Base-by-base conservation (phyloP, 92 coral and sea anemone genomes). In the Zoanthus solanderi region DNA sequence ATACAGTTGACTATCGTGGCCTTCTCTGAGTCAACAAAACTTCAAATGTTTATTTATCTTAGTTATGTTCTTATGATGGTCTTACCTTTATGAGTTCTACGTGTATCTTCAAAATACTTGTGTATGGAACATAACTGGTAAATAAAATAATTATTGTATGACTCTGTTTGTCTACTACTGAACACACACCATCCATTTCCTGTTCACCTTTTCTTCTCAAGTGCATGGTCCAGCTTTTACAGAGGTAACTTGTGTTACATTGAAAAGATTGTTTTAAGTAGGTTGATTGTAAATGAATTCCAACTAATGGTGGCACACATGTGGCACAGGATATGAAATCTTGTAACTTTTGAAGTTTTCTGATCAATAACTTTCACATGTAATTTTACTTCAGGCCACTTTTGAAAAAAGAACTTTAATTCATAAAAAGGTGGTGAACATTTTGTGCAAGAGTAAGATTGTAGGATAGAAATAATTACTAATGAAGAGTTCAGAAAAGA, bases 21-120 rank as follows among this genome's bases (percentile, higher is more conserved):
- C 30, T 15, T 8, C 42, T 3, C 42, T 75, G 31, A 48, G n/a
- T 13, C 82, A 54, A n/a, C 75, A n/a, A 30, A 42, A 42, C 3
- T 42, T 11, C 42, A 32, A 73, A 52, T 50, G 42, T 50, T 52
- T 8, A 80, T 80, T 66, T 66, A 66, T 81, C 85, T 81, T 11
- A 6, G 74, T 65, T 81, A 81, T 81, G 85, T 81, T 81, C 85
- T 44, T 60, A 11, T 61, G 46, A 29, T 30, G 45, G 7, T 12
- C 5, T 23, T 2, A 14, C 14, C 42, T 30, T 28, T n/a, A 7
- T 63, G 10, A 63, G 3, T 4, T 16, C 8, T 34, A 9, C 17
- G 7, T 69, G 34, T 69, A 34, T 13, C 17, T 23, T 0, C 32
- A 23, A 23, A 23, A 67, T 67, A 69, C 45, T 30, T 7, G 6